Evolutionary conservation across 2,113 vertebrate genomes (phyloP).

Genomic region (Apus apus): DNA sequence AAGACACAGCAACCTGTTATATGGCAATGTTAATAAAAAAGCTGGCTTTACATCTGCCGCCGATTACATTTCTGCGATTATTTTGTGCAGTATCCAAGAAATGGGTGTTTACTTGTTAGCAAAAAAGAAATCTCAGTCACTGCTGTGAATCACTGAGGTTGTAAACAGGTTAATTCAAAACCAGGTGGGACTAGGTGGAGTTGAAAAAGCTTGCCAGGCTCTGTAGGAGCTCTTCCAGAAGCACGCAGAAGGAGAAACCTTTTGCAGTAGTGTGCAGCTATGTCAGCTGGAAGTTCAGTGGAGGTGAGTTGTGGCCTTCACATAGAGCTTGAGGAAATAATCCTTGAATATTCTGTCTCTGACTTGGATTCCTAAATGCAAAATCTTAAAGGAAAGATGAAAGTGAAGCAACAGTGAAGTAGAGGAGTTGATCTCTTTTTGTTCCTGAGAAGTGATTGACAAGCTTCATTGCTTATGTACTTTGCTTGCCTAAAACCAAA

Average conservation of each 20-base stretch:
- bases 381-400: neutral
- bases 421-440: neutral
- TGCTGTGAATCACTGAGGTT: neutral
- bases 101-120: neutral
- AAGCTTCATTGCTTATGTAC: neutral
- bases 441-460: neutral
- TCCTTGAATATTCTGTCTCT: neutral
- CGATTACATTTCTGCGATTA: neutral
- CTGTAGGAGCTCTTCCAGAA: neutral
- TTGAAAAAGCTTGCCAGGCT: neutral
- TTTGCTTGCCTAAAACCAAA: neutral
- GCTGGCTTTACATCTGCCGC: neutral
- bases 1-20: neutral
- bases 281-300: neutral
- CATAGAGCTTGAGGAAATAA: neutral
- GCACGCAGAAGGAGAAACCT: neutral
- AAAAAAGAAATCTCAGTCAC: neutral
- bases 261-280: rapidly evolving
- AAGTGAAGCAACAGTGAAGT: neutral
- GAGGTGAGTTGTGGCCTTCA: neutral
- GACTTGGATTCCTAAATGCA: neutral
- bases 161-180: neutral
- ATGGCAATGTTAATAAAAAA: neutral
- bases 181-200: neutral
- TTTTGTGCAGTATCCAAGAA: neutral